Conservation (phyloP, 2,888 invertebrate genomes). For the Amphipoea oculea region DNA sequence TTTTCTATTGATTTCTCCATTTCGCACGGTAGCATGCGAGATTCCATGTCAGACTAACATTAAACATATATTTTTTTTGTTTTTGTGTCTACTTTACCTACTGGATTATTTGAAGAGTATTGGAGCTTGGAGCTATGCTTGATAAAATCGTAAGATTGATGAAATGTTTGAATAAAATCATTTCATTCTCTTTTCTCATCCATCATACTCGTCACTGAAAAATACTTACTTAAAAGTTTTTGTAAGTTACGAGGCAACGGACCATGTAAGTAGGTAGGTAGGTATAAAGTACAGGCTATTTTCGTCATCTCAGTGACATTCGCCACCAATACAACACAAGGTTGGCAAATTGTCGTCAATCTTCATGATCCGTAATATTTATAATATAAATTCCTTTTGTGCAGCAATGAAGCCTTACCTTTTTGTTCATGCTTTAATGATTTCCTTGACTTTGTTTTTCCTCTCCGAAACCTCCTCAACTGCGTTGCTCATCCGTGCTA, state of each 20-base stretch:
- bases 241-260: slow-evolving; percentile 42
- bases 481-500: slow-evolving; percentile 50
- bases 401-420: slow-evolving; percentile 55
- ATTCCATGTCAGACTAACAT: slow-evolving; percentile 31
- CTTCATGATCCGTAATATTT: slow-evolving; percentile 65
- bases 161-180: not conserved
- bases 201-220: slow-evolving; percentile 13
- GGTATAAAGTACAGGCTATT: slow-evolving; percentile 50
- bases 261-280: slow-evolving; percentile 46
- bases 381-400: slow-evolving; percentile 62
- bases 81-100: slow-evolving; percentile 1
- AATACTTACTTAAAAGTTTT: slow-evolving; percentile 14
- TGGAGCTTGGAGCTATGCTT: not conserved
- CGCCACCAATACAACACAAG: slow-evolving; percentile 66
- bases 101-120: not conserved
- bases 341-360: slow-evolving; percentile 68
- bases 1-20: slow-evolving; percentile 57
- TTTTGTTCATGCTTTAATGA: slow-evolving; percentile 64
- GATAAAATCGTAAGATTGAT: not conserved
- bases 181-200: not conserved
- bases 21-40: slow-evolving; percentile 38
- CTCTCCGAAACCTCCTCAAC: slow-evolving; percentile 47
- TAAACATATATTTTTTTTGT: slow-evolving; percentile 8
- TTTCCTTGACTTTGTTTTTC: slow-evolving; percentile 66
- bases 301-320: slow-evolving; percentile 65